phyloP scores from a whole-genome alignment of 2,797 vertebrate species.

The Syngnathus acus region DNA sequence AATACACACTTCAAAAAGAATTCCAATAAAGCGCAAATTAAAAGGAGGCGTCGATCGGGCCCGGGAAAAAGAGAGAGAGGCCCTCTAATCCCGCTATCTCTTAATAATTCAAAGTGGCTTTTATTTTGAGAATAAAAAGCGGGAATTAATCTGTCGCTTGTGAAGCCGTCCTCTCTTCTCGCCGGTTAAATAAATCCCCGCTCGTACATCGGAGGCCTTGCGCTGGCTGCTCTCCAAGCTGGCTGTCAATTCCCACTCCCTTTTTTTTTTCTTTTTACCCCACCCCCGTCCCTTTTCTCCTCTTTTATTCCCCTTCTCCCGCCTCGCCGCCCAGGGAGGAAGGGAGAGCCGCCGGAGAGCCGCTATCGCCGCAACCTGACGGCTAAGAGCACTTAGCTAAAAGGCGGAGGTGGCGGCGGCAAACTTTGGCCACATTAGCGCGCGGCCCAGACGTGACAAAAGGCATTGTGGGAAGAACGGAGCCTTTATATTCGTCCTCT shows the following conservation, averaged over 20 bases:
- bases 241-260: slow-evolving; percentile 73
- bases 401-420: slow-evolving; percentile 60
- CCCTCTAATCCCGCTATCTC: slow-evolving; percentile 98
- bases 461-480: slow-evolving; percentile 56
- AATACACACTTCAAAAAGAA: slow-evolving; percentile 94
- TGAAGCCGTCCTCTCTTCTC: slow-evolving; percentile 94
- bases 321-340: slow-evolving; percentile 70
- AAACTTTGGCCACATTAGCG: slow-evolving; percentile 74
- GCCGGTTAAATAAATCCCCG: slow-evolving; percentile 93
- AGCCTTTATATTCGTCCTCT: slow-evolving; percentile 59
- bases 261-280: slow-evolving; percentile 46
- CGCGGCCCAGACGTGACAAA: slow-evolving; percentile 69
- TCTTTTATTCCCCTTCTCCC: slow-evolving; percentile 62
- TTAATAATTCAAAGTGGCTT: slow-evolving; percentile 99
- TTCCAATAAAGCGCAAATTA: slow-evolving; percentile 99
- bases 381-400: slow-evolving; percentile 71
- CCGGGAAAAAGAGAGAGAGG: slow-evolving; percentile 83
- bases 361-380: slow-evolving; percentile 74
- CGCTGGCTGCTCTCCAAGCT: slow-evolving; percentile 77
- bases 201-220: slow-evolving; percentile 80
- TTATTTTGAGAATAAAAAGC: slow-evolving; percentile 98
- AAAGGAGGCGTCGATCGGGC: slow-evolving; percentile 92
- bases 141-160: slow-evolving; percentile 94
- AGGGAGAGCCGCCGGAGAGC: slow-evolving; percentile 68
- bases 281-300: slow-evolving; percentile 55